Evolutionary conservation across 2,113 vertebrate genomes (phyloP).

Genomic region (Peromyscus maniculatus): DNA sequence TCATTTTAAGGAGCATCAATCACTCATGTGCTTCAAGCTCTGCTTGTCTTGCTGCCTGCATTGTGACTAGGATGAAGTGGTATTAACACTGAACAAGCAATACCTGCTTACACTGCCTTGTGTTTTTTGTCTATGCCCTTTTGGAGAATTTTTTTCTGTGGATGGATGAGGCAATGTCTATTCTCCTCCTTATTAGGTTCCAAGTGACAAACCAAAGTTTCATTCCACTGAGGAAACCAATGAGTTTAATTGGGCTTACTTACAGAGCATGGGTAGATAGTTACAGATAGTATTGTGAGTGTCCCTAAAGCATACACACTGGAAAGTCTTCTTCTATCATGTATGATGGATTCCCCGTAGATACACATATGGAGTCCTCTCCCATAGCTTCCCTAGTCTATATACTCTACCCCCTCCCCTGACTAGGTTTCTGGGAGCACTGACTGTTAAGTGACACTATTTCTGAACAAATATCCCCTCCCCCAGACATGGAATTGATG

Average conservation of each 20-base stretch:
- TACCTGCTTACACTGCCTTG: background rate
- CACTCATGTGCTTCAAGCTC: fast-evolving
- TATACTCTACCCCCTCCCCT: background rate
- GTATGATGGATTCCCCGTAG: background rate
- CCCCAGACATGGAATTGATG: too few species aligned
- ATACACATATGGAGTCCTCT: background rate
- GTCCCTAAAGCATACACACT: background rate
- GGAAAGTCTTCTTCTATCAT: background rate
- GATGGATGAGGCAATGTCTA: background rate
- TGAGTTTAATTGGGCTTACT: background rate
- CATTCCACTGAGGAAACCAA: background rate
- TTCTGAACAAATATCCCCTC: too few species aligned
- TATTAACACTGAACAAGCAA: background rate
- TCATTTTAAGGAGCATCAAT: background rate
- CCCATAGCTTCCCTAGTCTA: background rate
- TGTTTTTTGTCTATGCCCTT: background rate
- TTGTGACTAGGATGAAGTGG: background rate
- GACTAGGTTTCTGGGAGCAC: background rate
- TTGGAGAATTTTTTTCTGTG: too few species aligned
- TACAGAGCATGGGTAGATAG: background rate
- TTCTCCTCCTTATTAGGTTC: background rate
- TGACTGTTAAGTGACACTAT: too few species aligned
- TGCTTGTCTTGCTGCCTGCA: background rate
- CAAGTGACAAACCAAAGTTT: background rate
- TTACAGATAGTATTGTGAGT: background rate